Conservation (phyloP, 2,797 vertebrate species). For the Nothura maculosa region DNA sequence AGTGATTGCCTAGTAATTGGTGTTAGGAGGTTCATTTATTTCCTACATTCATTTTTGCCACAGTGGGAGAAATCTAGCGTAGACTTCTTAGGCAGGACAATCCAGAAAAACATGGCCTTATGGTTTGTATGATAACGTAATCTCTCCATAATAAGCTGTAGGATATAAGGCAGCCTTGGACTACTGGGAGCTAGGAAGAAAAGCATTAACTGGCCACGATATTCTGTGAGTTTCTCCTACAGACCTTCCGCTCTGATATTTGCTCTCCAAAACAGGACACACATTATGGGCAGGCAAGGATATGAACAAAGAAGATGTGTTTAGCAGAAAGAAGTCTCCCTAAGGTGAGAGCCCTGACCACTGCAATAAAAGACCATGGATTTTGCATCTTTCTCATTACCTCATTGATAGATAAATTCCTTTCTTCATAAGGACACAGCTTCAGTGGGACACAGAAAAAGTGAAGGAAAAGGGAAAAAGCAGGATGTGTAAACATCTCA, state of each 20-base stretch:
- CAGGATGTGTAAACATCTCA: neutral
- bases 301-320: neutral
- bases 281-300: neutral
- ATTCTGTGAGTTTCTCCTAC: neutral
- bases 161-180: neutral
- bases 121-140: neutral
- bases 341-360: neutral
- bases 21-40: neutral
- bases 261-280: neutral
- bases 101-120: neutral
- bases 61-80: too few species aligned
- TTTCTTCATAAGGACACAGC: neutral
- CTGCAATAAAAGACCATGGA: neutral
- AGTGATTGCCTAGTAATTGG: neutral
- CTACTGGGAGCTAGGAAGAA: neutral
- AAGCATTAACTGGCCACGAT: neutral
- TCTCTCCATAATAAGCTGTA: neutral
- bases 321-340: neutral
- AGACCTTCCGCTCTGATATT: neutral
- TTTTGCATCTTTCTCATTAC: neutral
- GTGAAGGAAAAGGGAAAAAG: neutral
- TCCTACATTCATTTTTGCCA: neutral
- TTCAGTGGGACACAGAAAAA: neutral
- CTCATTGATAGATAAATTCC: neutral
- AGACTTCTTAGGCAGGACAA: neutral